Evolutionary conservation across 2,888 invertebrate species (phyloP), one percentile per base, ranked within the genome.

Genomic region (Plemyria rubiginata): DNA sequence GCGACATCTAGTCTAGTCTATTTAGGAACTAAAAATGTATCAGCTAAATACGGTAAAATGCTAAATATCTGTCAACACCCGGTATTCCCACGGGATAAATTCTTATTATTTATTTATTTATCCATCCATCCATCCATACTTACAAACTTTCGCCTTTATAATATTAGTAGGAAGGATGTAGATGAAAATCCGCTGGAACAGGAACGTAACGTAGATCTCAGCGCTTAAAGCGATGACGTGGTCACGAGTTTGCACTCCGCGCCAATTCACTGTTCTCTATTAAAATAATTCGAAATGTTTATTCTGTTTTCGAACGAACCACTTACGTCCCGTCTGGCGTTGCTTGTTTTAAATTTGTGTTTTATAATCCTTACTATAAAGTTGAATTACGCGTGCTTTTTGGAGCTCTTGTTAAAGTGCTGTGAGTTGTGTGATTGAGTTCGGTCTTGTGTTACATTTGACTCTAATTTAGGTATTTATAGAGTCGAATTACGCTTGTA

Each of bases 181-280:
- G n/a, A n/a, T n/a, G n/a, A n/a, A 32, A 32, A 32, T 32, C 32
- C 32, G 8, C 32, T 32, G 0, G 0, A 32, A 32, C 32, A 8
- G 7, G 29, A 29, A 29, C 29, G 7, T 5, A 32, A 3, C 7
- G 62, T 54, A 9, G 55, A n/a, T 12, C 5, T 7, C 13, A 75
- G 73, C 71, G 71, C 70, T 79, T 68, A 9, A 36, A 55, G 63
- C 43, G 48, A 1, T 64, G 54, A 36, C 15, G 8, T 12, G 51
- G 49, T 40, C 58, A 13, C 36, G 13, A 15, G 49, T 74, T 80
- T 79, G 79, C 79, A 80, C 79, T 68, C 79, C 72, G 76, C 76
- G 74, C 71, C 75, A 76, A 72, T 55, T 41, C 46, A 46, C 46
- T 54, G 43, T 60, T 59, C 61, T 54, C 32, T 48, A 38, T 55